Evolutionary conservation across 2,797 vertebrate species (phyloP), one percentile per base, ranked within the genome.

Genomic region (Smutsia gigantea): DNA sequence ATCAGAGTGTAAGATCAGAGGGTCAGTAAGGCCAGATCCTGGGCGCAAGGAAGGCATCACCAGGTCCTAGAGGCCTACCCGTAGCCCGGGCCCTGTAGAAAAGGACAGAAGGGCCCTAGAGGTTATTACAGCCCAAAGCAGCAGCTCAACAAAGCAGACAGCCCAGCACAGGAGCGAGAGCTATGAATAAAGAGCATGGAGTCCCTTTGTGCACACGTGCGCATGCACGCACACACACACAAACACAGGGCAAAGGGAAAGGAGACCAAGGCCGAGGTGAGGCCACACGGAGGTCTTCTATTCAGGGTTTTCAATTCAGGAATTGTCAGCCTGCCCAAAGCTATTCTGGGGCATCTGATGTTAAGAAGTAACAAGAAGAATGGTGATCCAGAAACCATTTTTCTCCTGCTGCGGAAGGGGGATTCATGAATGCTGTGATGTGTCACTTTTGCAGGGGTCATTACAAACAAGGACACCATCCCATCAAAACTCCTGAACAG

Each of bases 371-470:
- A 55, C 2, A 2, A 78, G 17, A 77, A 53, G 27, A 96, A 96
- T 71, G 31, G 42, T 42, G 17, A 78, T 27, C 29, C 10, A 27
- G 71, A 92, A 90, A n/a, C 15, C 0, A 6, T 82, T 27, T 72
- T 59, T 72, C 34, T 84, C 96, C 81, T n/a, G 68, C 69, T 94
- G 14, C 8, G 57, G 63, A 90, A 93, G 11, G 31, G 11, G n/a
- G 55, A 64, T 34, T n/a, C 37, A 63, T 13, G 25, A 74, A 57
- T 25, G 42, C 21, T 34, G 21, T 29, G 51, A 34, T 3, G 1
- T 12, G 34, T 66, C 37, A 77, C 57, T 51, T 63, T 63, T 27
- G 11, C 29, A 49, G 57, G 68, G 55, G 34, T 74, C 39, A 25
- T 66, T 55, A 85, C 53, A 78, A 63, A 61, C 71, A 69, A 92